These are phyloP conservation scores for Eretmocerus hayati DNA, from an alignment of 2,888 invertebrate genomes.

Conservation along the genomic window DNA sequence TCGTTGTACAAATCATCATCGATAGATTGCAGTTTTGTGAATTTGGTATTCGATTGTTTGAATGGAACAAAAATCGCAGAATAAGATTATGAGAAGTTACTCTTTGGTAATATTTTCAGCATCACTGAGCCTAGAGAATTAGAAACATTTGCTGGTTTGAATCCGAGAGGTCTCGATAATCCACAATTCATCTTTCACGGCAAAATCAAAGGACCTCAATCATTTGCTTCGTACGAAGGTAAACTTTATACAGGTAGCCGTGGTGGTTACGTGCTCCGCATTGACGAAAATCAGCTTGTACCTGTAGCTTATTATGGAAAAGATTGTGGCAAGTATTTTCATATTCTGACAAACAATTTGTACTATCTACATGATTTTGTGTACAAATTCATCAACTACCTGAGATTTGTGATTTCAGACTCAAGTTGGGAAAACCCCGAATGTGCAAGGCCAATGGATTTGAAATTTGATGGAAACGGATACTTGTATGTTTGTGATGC, in stretches of 20 bases:
- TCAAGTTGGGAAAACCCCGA: slow-evolving; percentile 67
- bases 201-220: slow-evolving; percentile 73
- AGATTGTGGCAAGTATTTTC: slow-evolving; percentile 70
- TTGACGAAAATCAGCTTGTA: slow-evolving; percentile 63
- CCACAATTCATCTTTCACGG: slow-evolving; percentile 63
- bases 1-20: too few species aligned
- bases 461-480: slow-evolving; percentile 70
- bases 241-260: slow-evolving; percentile 74
- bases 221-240: slow-evolving; percentile 65
- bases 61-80: too few species aligned
- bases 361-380: too few species aligned
- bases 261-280: slow-evolving; percentile 73
- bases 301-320: slow-evolving; percentile 71
- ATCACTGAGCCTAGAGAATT: slow-evolving; percentile 48
- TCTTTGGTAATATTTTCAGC: slow-evolving; percentile 42
- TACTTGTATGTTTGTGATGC: slow-evolving; percentile 74
- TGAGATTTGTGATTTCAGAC: slow-evolving; percentile 48
- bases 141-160: slow-evolving; percentile 56
- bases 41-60: neutral
- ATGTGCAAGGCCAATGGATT: slow-evolving; percentile 90
- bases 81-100: too few species aligned
- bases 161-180: slow-evolving; percentile 60
- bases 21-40: neutral
- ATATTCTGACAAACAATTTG: too few species aligned
- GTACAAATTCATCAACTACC: too few species aligned